These are phyloP conservation scores for Eurytoma californica DNA, from an alignment of 2,888 invertebrate species.

Conservation along the genomic window DNA sequence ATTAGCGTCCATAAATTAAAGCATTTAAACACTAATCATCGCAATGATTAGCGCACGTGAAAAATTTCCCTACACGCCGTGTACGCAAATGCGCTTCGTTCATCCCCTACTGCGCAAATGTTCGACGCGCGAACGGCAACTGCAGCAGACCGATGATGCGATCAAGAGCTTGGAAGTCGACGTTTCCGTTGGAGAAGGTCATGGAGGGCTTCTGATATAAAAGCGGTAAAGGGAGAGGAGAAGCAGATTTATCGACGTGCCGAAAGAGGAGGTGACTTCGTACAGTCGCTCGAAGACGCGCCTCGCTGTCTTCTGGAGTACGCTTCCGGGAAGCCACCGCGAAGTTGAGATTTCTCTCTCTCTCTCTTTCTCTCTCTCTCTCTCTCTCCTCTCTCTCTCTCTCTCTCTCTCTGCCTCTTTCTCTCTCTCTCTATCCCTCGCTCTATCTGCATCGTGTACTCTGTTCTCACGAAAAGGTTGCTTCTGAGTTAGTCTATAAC, in stretches of 20 bases:
- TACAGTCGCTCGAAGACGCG: conserved; percentile 18
- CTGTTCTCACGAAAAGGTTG: conserved; percentile 43
- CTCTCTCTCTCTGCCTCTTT: conserved; percentile 12
- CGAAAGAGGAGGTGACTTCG: not conserved
- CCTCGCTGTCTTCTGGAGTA: conserved; percentile 37
- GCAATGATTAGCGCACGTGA: no score
- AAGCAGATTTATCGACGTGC: conserved; percentile 34
- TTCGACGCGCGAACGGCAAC: no score
- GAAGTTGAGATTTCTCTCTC: conserved; percentile 7
- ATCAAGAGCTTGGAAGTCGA: conserved; percentile 12
- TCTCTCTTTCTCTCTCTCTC: conserved; percentile 17
- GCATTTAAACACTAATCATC: no score
- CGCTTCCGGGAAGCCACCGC: conserved; percentile 37
- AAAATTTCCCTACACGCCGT: no score
- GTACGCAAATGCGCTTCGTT: no score
- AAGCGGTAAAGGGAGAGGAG: conserved; percentile 1
- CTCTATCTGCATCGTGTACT: conserved; percentile 37
- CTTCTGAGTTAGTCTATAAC: conserved; percentile 44
- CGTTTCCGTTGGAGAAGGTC: conserved; percentile 20
- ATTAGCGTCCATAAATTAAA: no score
- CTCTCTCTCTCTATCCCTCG: conserved; percentile 26
- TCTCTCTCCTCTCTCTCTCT: conserved; percentile 28
- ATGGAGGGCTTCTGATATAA: conserved; percentile 1
- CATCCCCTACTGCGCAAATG: no score
- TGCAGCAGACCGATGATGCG: conserved; percentile 7